These are phyloP conservation scores for Patella pellucida DNA, from an alignment of 2,888 invertebrate genomes.

Conservation along the genomic window DNA sequence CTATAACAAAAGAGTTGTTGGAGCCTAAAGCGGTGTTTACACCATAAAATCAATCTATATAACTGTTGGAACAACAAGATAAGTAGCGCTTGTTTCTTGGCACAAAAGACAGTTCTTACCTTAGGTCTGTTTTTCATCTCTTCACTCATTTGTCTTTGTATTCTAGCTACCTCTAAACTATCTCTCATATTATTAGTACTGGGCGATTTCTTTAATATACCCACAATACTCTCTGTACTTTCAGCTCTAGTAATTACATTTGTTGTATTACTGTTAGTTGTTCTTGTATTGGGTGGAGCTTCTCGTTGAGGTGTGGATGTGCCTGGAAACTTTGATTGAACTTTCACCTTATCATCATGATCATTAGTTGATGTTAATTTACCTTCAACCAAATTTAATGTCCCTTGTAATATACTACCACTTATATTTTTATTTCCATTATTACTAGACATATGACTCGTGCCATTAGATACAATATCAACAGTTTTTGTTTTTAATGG, in stretches of 20 bases:
- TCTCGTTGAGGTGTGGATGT: neutral
- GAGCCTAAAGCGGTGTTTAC: too few species aligned
- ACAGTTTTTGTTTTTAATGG: neutral
- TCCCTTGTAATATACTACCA: neutral
- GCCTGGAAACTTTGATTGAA: neutral
- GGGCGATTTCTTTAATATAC: slow-evolving; percentile 45
- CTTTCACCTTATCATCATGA: neutral
- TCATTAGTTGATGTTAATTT: neutral
- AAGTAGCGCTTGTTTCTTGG: too few species aligned
- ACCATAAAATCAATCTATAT: too few species aligned
- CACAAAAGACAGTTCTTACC: neutral
- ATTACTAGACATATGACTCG: neutral
- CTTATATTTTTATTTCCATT: neutral
- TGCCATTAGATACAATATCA: neutral
- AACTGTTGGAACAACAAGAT: too few species aligned
- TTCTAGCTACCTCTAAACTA: slow-evolving; percentile 54
- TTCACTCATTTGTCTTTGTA: slow-evolving; percentile 27
- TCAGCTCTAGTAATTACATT: slow-evolving; percentile 44
- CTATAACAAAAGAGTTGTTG: too few species aligned
- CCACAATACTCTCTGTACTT: slow-evolving; percentile 27
- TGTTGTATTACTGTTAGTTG: too few species aligned
- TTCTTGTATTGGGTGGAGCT: neutral
- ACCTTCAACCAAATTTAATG: neutral
- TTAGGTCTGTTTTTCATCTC: slow-evolving; percentile 8
- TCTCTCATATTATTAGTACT: slow-evolving; percentile 50